Percentiles rank a stretch among this genome's conserved stretches.
phyloP scores from a whole-genome alignment of 2,797 vertebrate species.

The Enteromius viviparus region DNA sequence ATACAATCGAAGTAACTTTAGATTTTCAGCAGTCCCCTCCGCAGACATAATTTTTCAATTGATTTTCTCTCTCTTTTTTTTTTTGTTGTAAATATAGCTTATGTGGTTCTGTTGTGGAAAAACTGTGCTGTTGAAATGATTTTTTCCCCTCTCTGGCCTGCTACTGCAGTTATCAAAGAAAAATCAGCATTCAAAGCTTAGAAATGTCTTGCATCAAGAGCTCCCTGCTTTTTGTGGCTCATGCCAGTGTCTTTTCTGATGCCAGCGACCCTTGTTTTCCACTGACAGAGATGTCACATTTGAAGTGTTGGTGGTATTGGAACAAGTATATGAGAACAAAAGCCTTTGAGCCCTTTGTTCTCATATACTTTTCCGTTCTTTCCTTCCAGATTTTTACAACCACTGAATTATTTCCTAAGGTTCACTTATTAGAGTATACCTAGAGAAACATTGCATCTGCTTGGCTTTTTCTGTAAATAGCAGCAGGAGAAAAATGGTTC shows the following conservation, averaged over 20 bases:
- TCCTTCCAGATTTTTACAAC: conserved; percentile 4
- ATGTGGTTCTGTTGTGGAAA: conserved; percentile 7
- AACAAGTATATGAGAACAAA: not conserved
- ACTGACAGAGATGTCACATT: conserved; percentile 8
- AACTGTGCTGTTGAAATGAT: not conserved
- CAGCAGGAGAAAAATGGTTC: not conserved
- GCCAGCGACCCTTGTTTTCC: not conserved
- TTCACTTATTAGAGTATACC: conserved; percentile 1
- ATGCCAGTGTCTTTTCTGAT: conserved; percentile 17
- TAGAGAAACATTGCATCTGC: conserved; percentile 12
- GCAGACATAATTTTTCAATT: conserved; percentile 16
- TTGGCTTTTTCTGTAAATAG: conserved; percentile 16
- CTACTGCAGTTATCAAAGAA: not conserved
- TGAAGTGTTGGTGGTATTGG: not conserved
- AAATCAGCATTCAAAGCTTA: conserved; percentile 1
- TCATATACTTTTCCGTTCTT: not conserved
- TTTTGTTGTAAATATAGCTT: not conserved
- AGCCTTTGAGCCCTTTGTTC: not conserved
- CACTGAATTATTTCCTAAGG: conserved; percentile 4
- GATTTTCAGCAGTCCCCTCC: conserved; percentile 11
- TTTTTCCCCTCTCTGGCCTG: not conserved
- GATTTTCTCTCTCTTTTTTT: not conserved
- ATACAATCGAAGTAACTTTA: not conserved
- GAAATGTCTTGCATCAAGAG: not conserved
- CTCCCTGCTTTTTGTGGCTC: not conserved